These are phyloP conservation scores for Aphelenchoides bicaudatus DNA, from an alignment of 2,888 invertebrate species.

Conservation along the genomic window DNA sequence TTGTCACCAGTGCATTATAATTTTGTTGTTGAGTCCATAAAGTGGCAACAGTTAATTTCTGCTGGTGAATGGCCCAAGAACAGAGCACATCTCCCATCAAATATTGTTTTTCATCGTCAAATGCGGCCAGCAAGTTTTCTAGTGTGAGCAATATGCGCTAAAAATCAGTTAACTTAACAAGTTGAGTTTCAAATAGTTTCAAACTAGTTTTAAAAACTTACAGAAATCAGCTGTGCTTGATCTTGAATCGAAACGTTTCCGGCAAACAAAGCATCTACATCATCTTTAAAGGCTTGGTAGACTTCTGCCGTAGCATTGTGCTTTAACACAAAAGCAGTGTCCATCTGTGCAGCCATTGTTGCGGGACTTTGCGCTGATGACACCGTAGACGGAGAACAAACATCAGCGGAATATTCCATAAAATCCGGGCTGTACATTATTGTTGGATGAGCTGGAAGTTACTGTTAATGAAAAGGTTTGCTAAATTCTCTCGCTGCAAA, in stretches of 20 bases:
- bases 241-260: slow-evolving; percentile 42
- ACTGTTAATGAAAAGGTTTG: too few relatives aligned
- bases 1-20: slow-evolving; percentile 50
- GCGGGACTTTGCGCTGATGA: slow-evolving; percentile 28
- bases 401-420: slow-evolving; percentile 21
- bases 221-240: slow-evolving; percentile 42
- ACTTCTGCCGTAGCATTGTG: slow-evolving; percentile 55
- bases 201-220: slow-evolving; percentile 17
- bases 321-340: slow-evolving; percentile 43
- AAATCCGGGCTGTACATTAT: slow-evolving; percentile 23
- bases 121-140: slow-evolving; percentile 40
- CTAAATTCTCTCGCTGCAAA: too few relatives aligned
- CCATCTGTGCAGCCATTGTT: slow-evolving; percentile 27
- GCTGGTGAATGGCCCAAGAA: slow-evolving; percentile 57
- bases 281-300: slow-evolving; percentile 56
- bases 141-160: slow-evolving; percentile 38
- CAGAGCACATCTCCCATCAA: slow-evolving; percentile 57
- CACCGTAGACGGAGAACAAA: slow-evolving; percentile 22
- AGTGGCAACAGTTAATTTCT: slow-evolving; percentile 53
- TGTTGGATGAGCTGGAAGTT: too few relatives aligned
- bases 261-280: slow-evolving; percentile 51
- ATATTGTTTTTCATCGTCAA: slow-evolving; percentile 58
- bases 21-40: slow-evolving; percentile 57
- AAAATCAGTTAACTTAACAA: slow-evolving; percentile 23
- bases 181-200: too few relatives aligned